These are phyloP conservation scores for Steinernema feltiae DNA, from an alignment of 1,140 invertebrate genomes.

Conservation along the genomic window DNA sequence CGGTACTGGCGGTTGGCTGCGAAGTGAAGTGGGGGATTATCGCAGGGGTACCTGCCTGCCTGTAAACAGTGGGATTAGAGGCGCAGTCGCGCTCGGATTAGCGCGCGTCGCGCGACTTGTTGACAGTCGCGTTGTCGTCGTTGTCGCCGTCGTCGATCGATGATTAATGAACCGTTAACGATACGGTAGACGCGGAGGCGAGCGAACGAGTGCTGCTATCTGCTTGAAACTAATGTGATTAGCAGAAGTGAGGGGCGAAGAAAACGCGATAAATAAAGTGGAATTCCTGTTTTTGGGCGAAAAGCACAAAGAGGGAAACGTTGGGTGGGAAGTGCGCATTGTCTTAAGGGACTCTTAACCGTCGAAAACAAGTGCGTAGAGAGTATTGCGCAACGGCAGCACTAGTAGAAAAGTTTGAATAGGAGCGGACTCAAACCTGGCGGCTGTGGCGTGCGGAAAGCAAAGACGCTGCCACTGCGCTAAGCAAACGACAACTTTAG, in stretches of 20 bases:
- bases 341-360: not conserved
- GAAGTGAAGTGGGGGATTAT: not conserved
- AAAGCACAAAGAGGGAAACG: not conserved
- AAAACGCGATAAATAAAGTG: slow-evolving; percentile 4
- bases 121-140: not conserved
- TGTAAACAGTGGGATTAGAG: slow-evolving; percentile 10
- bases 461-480: no score
- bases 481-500: no score
- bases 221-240: slow-evolving; percentile 14
- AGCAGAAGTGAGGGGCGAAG: not conserved
- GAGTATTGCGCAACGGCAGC: no score
- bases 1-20: not conserved
- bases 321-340: not conserved
- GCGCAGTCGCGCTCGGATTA: not conserved
- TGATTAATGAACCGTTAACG: slow-evolving; percentile 2
- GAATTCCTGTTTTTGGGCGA: not conserved
- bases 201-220: not conserved
- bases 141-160: not conserved
- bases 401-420: no score
- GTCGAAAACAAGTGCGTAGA: not conserved
- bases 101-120: not conserved
- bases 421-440: no score
- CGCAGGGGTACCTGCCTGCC: not conserved
- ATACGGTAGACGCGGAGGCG: not conserved
- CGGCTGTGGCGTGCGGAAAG: no score